phyloP scores from a whole-genome alignment of 2,888 invertebrate species.

The Homarus gammarus region DNA sequence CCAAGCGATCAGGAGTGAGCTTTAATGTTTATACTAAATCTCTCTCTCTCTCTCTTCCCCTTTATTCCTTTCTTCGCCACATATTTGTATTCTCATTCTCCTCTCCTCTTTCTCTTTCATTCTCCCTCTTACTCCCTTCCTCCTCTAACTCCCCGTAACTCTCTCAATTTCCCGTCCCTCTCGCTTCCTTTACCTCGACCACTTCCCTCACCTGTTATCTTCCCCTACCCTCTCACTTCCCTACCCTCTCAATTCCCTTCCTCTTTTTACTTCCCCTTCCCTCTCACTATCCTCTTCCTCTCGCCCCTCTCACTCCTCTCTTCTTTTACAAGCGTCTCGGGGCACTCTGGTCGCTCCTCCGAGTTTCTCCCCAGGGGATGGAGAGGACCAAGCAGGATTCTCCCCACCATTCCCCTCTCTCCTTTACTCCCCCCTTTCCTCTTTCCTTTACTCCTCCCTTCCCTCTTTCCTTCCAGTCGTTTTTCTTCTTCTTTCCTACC shows the following conservation, averaged over 20 bases:
- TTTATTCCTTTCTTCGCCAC: background rate
- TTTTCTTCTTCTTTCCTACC: too few species aligned
- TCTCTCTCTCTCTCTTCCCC: too few species aligned
- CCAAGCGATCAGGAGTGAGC: too few species aligned
- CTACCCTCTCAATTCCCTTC: background rate
- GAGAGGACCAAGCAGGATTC: background rate
- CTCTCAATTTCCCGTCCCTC: too few species aligned
- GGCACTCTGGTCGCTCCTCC: background rate
- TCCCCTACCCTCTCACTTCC: background rate
- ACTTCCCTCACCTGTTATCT: too few species aligned
- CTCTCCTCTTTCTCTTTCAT: background rate
- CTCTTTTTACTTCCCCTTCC: background rate
- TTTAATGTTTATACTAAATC: too few species aligned
- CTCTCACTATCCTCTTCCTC: background rate
- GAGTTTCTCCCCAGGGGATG: background rate
- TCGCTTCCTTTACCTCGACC: too few species aligned
- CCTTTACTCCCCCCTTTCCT: background rate
- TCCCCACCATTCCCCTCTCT: background rate
- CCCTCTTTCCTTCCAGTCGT: too few species aligned
- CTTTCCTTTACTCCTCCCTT: background rate
- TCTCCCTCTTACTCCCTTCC: constrained; percentile 13
- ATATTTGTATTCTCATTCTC: background rate
- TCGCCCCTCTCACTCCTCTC: background rate
- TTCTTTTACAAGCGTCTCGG: background rate
- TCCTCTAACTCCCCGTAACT: too few species aligned